phyloP scores from a whole-genome alignment of 2,888 invertebrate genomes.

The Tachina fera region DNA sequence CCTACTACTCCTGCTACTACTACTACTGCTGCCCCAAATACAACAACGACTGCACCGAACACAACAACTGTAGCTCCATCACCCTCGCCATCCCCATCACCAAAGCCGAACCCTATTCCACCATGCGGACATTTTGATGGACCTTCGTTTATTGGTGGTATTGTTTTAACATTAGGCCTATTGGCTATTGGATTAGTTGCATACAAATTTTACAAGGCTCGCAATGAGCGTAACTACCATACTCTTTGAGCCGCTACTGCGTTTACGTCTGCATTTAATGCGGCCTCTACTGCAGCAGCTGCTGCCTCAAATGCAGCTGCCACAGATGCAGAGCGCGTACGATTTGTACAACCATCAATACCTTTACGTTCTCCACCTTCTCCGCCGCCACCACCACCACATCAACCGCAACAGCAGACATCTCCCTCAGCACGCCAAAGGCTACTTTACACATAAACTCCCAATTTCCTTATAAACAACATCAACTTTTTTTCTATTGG shows the following conservation, averaged over 20 bases:
- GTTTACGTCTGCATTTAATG: constrained; percentile 80
- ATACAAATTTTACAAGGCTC: constrained; percentile 93
- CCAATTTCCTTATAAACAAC: constrained; percentile 58
- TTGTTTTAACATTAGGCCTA: constrained; percentile 90
- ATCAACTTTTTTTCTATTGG: constrained; percentile 59
- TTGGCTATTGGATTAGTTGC: constrained; percentile 92
- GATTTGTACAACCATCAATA: constrained; percentile 80
- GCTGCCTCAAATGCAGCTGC: constrained; percentile 57
- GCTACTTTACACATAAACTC: constrained; percentile 78
- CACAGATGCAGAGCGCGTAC: constrained; percentile 79
- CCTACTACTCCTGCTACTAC: constrained; percentile 69
- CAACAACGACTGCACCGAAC: constrained; percentile 71
- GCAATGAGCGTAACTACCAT: constrained; percentile 93
- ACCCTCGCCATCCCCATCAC: constrained; percentile 58
- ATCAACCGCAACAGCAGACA: constrained; percentile 64
- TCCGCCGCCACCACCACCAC: constrained; percentile 77
- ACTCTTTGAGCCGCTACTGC: constrained; percentile 88
- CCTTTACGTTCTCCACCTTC: constrained; percentile 77
- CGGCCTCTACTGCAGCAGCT: constrained; percentile 75
- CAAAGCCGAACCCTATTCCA: constrained; percentile 78
- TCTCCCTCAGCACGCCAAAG: constrained; percentile 78
- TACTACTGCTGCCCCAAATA: constrained; percentile 71
- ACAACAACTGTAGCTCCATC: constrained; percentile 68
- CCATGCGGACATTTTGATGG: constrained; percentile 87
- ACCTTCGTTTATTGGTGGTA: constrained; percentile 92